Percentiles rank a stretch among this genome's conserved stretches.
phyloP scores from a whole-genome alignment of 1,140 invertebrate species.

The Aporrectodea caliginosa region DNA sequence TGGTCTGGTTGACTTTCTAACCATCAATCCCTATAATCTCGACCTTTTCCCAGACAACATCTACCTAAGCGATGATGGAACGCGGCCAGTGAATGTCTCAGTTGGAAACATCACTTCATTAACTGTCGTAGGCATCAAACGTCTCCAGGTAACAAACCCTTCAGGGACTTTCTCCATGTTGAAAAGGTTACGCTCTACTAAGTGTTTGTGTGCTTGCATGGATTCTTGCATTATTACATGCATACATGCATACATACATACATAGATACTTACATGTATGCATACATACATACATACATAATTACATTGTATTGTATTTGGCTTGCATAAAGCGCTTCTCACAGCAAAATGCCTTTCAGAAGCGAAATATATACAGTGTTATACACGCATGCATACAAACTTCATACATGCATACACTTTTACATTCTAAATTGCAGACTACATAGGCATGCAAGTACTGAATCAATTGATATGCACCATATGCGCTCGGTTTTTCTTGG shows the following conservation, averaged over 20 bases:
- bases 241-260: background rate
- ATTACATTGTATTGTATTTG: background rate
- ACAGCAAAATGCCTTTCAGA: no score
- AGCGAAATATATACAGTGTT: no score
- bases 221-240: background rate
- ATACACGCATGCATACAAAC: no score
- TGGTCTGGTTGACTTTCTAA: constrained; percentile 37
- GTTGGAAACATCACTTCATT: constrained; percentile 23
- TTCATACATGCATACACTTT: no score
- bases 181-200: background rate
- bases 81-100: constrained; percentile 22
- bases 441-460: no score
- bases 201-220: background rate
- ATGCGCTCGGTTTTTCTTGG: no score
- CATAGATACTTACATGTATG: background rate
- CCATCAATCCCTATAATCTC: constrained; percentile 33
- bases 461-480: no score
- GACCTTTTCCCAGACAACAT: constrained; percentile 36
- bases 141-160: constrained; percentile 3
- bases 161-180: background rate
- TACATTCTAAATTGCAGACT: no score
- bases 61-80: constrained; percentile 36
- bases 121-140: background rate
- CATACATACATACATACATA: background rate
- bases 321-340: no score